Evolutionary conservation across 2,113 vertebrate species (phyloP).

Genomic region (Alouatta palliata): DNA sequence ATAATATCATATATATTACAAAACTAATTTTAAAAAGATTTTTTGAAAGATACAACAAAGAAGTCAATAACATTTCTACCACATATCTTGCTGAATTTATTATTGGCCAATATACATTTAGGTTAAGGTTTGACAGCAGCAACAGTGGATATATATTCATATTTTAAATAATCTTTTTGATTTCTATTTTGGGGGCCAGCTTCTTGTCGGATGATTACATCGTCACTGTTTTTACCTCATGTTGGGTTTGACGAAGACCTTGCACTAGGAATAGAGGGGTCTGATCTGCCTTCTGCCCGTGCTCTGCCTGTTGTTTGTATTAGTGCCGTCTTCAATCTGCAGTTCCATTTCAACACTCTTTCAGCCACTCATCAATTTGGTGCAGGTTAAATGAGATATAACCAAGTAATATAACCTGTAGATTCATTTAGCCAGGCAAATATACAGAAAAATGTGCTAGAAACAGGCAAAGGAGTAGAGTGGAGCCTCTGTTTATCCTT

Average conservation of each 20-base stretch:
- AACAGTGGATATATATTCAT: not conserved
- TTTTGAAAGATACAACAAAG: slow-evolving; percentile 28
- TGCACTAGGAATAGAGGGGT: not conserved
- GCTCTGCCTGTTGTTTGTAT: not conserved
- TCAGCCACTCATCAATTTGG: not conserved
- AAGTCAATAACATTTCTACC: not conserved
- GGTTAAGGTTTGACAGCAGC: not conserved
- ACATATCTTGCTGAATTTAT: not conserved
- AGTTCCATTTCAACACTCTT: not conserved
- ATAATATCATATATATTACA: not conserved
- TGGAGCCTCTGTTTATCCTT: not conserved
- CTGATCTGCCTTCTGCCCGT: not conserved
- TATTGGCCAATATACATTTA: not conserved
- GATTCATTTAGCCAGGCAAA: not conserved
- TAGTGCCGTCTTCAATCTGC: not conserved
- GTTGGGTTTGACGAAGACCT: not conserved
- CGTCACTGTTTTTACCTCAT: not conserved
- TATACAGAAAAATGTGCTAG: not conserved
- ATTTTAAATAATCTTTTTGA: slow-evolving; percentile 36
- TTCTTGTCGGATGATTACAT: not conserved
- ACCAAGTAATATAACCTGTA: not conserved
- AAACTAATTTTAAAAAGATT: not conserved
- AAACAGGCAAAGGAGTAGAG: not conserved
- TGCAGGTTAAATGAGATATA: not conserved
- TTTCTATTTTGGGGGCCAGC: not conserved